Base-by-base conservation (phyloP, 2,888 invertebrate genomes). In the Metopia argyrocephala region DNA sequence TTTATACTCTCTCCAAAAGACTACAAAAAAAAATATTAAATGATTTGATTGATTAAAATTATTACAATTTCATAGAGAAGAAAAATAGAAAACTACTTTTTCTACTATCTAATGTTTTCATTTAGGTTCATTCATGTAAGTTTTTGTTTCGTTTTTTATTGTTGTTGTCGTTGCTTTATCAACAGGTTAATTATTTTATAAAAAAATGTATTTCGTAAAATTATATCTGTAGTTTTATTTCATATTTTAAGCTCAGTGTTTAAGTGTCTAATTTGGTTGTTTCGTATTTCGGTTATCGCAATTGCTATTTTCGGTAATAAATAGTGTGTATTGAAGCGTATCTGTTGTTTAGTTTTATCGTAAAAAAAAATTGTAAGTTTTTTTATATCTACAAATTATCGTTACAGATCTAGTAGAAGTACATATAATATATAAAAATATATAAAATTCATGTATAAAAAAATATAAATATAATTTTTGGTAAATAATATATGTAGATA, bases 251-350 rank as follows among this genome's bases (percentile, higher is more conserved):
- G 62, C 71, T 78, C 65, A 59, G 54, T 66, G 31, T 61, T 66
- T 73, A 46, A 9, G 48, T 52, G 64, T 71, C 76, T 57, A 7
- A 12, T 52, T 61, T 38, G 9, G 76, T 64, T 54, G 62, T 56
- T 57, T n/a, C 12, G 48, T 25, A 59, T 38, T 25, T 64, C 70
- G 64, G 64, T 59, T 64, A 68, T 27, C 62, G 48, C 28, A 9
- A 46, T n/a, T 64, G 15, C 9, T 6, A 7, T 45, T 46, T 61
- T 45, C 15, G 20, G 21, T 5, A 9, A 15, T 21, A 38, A 38
- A 38, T 12, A 38, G 38, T 38, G 12, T 54, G 48, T 48, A 48
- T 25, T 23, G 9, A 12, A 54, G 23, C 54, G 25, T 25, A 54
- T 48, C n/a, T 38, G 38, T 38, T 6, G 6, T 6, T 38, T 6